phyloP scores from a whole-genome alignment of 2,888 invertebrate species.

The Oegoconia quadripuncta region DNA sequence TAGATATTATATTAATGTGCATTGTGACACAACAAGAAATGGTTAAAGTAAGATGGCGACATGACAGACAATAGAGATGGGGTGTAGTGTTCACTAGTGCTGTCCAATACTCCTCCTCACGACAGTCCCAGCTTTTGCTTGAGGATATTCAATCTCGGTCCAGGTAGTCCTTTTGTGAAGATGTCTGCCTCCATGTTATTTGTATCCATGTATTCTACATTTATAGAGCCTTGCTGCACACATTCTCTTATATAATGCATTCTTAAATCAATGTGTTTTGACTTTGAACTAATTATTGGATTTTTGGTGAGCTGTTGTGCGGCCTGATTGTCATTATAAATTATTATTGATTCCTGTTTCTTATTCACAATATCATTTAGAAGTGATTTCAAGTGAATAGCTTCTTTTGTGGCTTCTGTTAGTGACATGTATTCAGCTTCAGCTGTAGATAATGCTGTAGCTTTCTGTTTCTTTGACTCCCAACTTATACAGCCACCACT shows the following conservation, averaged over 20 bases:
- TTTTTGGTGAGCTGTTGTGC: constrained; percentile 1
- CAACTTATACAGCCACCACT: constrained; percentile 16
- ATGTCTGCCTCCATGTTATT: constrained; percentile 4
- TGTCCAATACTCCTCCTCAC: too few relatives aligned
- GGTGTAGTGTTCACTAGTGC: too few relatives aligned
- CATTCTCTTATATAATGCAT: constrained; percentile 2
- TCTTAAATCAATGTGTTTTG: constrained; percentile 5
- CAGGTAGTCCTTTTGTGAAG: constrained; percentile 2
- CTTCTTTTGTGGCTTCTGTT: constrained; percentile 20
- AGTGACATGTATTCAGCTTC: constrained; percentile 24
- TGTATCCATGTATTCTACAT: background rate
- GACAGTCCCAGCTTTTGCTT: too few relatives aligned
- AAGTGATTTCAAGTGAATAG: constrained; percentile 11
- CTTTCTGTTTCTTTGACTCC: constrained; percentile 22
- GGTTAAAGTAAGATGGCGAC: too few relatives aligned
- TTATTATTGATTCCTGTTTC: background rate
- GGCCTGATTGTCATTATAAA: constrained; percentile 3
- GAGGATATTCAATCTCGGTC: background rate
- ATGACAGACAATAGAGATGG: too few relatives aligned
- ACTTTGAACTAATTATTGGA: background rate
- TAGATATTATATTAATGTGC: too few relatives aligned
- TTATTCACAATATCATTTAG: background rate
- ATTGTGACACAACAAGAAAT: too few relatives aligned
- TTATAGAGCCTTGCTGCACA: background rate
- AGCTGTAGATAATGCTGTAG: constrained; percentile 23